Evolutionary conservation across 2,888 invertebrate genomes (phyloP), one percentile per base, ranked within the genome.

Genomic region (Bellardia pandia): DNA sequence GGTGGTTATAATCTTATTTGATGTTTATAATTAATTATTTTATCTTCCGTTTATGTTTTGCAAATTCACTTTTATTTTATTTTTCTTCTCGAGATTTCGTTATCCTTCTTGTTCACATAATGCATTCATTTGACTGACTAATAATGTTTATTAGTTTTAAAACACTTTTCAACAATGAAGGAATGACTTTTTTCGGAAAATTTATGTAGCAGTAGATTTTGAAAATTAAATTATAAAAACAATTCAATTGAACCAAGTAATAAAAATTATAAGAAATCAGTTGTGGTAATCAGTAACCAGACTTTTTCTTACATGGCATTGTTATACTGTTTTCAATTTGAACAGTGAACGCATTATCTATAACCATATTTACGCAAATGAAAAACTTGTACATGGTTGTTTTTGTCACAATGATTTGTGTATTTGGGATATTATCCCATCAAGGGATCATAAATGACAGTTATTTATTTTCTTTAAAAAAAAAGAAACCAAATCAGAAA

Each of bases 281-380:
- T 87, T 87, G 81, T 87, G 74, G 64, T 82, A 78, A 81, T 83
- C 81, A 85, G 87, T 85, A 85, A 81, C 81, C 85, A 87, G 87
- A 87, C 85, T 81, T 87, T 87, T 87, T 87, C 87, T 87, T 87
- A 87, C 86, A 83, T 88, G 79, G 83, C 68, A 88, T 88, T 85
- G 83, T 88, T 88, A 86, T 85, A 86, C 86, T 83, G 68, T 86
- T 85, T 85, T 76, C 71, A 74, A 76, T 85, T 86, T 88, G 60
- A 91, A 90, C 92, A 90, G 92, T 91, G 86, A 89, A 89, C 91
- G 90, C 88, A 91, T 91, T 92, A 91, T 91, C 91, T 91, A 91
- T 91, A 91, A 91, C 91, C 90, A 83, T 76, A 83, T 88, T 87
- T 87, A 87, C 87, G 87, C 87, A 87, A 85, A 82, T 82, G 45